phyloP scores from a whole-genome alignment of 2,888 invertebrate species.

The Pediacus dermestoides region DNA sequence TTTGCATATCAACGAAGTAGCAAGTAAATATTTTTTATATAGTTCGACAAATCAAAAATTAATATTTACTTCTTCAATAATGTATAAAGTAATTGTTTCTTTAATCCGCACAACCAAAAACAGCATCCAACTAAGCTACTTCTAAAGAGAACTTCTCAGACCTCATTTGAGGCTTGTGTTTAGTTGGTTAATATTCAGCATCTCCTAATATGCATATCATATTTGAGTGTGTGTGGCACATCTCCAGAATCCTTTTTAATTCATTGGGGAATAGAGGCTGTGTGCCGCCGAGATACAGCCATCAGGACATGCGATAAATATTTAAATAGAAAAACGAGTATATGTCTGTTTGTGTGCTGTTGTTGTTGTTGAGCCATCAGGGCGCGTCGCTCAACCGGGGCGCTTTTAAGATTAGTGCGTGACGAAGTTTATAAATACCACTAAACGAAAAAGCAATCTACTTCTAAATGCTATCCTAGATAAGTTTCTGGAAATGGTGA shows the following conservation, averaged over 20 bases:
- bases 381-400: slow-evolving; percentile 14
- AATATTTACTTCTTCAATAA: too few species aligned
- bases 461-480: slow-evolving; percentile 22
- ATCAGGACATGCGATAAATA: slow-evolving; percentile 34
- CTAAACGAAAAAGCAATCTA: slow-evolving; percentile 34
- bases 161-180: too few species aligned
- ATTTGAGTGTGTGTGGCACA: not conserved
- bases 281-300: not conserved
- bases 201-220: too few species aligned
- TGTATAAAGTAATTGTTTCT: too few species aligned
- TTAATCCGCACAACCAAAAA: too few species aligned
- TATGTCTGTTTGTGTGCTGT: slow-evolving; percentile 3
- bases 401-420: slow-evolving; percentile 32
- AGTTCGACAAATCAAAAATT: too few species aligned
- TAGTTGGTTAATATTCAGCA: too few species aligned
- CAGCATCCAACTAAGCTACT: too few species aligned
- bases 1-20: too few species aligned
- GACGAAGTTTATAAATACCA: slow-evolving; percentile 34
- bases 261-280: not conserved
- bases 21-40: too few species aligned
- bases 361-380: not conserved
- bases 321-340: slow-evolving; percentile 31
- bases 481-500: too few species aligned
- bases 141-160: too few species aligned
- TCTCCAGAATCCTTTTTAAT: not conserved